phyloP scores from a whole-genome alignment of 1,140 invertebrate genomes.

The Pseudomyrmex concolor region DNA sequence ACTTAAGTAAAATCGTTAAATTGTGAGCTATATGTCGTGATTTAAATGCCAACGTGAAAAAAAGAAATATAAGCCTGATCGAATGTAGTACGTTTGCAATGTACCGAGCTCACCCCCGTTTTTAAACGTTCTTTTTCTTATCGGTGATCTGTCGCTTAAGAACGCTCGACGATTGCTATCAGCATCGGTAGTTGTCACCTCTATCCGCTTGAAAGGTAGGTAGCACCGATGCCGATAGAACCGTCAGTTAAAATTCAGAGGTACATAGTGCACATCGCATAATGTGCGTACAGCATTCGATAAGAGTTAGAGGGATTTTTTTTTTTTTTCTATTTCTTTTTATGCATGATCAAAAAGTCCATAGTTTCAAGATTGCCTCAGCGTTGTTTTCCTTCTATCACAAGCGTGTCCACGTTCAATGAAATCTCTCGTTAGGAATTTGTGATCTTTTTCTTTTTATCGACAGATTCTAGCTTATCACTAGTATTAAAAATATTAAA shows the following conservation, averaged over 20 bases:
- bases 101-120: constrained; percentile 50
- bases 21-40: constrained; percentile 61
- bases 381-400: constrained; percentile 83
- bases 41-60: constrained; percentile 65
- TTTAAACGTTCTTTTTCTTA: constrained; percentile 60
- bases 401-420: constrained; percentile 81
- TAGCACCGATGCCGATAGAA: constrained; percentile 67
- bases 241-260: constrained; percentile 60
- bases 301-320: constrained; percentile 78
- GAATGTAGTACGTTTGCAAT: constrained; percentile 75
- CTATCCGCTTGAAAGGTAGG: constrained; percentile 57
- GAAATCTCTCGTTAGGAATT: constrained; percentile 61
- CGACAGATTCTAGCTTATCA: constrained; percentile 72
- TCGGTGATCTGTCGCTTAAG: constrained; percentile 38
- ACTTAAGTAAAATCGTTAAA: constrained; percentile 66
- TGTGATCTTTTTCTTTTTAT: constrained; percentile 31
- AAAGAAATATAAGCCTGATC: constrained; percentile 74
- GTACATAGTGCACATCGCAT: constrained; percentile 60
- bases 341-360: constrained; percentile 86
- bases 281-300: constrained; percentile 71
- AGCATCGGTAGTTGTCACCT: constrained; percentile 66
- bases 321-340: constrained; percentile 67
- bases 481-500: constrained; percentile 23
- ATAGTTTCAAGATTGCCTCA: constrained; percentile 85
- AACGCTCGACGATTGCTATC: constrained; percentile 68